Evolutionary conservation across 2,888 invertebrate genomes (phyloP), one percentile per base, ranked within the genome.

Genomic region (Coecobrya sp.): DNA sequence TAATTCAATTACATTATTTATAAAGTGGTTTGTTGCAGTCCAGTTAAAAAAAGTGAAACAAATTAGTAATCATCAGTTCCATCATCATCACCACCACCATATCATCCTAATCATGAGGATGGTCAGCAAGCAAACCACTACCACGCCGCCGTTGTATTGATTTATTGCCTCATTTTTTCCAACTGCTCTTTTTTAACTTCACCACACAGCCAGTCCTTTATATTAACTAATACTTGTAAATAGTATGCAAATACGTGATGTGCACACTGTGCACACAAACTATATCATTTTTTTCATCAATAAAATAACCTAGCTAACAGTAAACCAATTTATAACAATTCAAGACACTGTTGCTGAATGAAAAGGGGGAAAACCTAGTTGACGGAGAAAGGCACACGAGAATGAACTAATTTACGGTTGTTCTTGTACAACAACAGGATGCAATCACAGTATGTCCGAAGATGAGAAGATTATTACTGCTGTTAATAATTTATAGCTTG

Each of bases 1-100:
- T 91, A 91, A 86, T 91, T 91, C 91, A 91, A 86, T 91, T 91
- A 81, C 42, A 16, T 62, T 55, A 86, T 70, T 82, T 89, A 89
- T 68, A 68, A 87, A 88, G 81, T 81, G 19, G 65, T 85, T 85
- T 62, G 87, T 76, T 81, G 81, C 65, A 88, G 65, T 88, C 82
- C 84, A 89, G 82, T 84, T 89, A 70, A 42, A 73, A 79, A 68
- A 89, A 81, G 68, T 27, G 30, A 81, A 89, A 81, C 88, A 81
- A 89, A 89, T 89, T 62, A 81, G 68, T 68, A 68, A 81, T 86
- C 86, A 73, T 49, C 42, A 62, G 19, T 22, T 52, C 10, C 8
- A 85, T 86, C 52, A 68, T 70, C 30, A 45, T 86, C 13, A 65
- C 30, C 62, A 36, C 49, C 55, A 55, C 73, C 86, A 68, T 86